A percentile compares a stretch with the other conserved stretches of the same genome.
phyloP scores from a whole-genome alignment of 2,888 invertebrate genomes.

The Oscheius sp. region DNA sequence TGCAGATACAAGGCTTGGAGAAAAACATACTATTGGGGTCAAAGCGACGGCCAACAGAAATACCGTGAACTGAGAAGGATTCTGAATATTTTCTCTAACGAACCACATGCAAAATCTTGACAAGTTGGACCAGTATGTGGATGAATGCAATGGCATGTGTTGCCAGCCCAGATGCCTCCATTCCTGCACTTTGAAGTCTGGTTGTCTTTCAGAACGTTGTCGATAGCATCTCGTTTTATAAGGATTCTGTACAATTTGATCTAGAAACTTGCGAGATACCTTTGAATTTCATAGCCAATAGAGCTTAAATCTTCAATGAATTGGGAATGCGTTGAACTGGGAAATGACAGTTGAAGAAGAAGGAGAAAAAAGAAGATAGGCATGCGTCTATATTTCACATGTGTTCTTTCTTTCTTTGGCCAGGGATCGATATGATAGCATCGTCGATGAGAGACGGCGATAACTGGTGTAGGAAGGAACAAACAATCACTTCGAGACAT shows the following conservation, averaged over 20 bases:
- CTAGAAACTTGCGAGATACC: background rate
- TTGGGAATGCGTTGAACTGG: background rate
- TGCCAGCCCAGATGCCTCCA: conserved; percentile 50
- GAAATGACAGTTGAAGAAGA: background rate
- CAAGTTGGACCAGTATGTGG: conserved; percentile 59
- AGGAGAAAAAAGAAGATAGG: conserved; percentile 3
- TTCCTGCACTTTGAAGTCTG: conserved; percentile 45
- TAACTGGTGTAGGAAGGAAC: conserved; percentile 17
- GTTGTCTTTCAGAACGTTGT: conserved; percentile 47
- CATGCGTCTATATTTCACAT: too few species aligned
- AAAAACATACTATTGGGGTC: conserved; percentile 60
- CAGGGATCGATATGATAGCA: conserved; percentile 29
- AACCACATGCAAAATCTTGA: conserved; percentile 62
- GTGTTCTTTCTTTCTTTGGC: conserved; percentile 20
- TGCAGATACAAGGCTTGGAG: conserved; percentile 58
- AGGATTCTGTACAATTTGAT: conserved; percentile 27
- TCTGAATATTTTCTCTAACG: background rate
- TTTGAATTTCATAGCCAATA: background rate
- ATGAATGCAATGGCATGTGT: conserved; percentile 56
- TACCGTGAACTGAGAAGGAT: conserved; percentile 55
- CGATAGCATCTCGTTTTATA: conserved; percentile 42
- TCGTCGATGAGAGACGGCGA: conserved; percentile 25
- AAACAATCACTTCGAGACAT: conserved; percentile 7
- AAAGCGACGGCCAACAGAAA: conserved; percentile 59
- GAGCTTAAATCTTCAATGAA: background rate